Conservation (phyloP, 2,888 invertebrate genomes). For the Nemapogon koenigi region DNA sequence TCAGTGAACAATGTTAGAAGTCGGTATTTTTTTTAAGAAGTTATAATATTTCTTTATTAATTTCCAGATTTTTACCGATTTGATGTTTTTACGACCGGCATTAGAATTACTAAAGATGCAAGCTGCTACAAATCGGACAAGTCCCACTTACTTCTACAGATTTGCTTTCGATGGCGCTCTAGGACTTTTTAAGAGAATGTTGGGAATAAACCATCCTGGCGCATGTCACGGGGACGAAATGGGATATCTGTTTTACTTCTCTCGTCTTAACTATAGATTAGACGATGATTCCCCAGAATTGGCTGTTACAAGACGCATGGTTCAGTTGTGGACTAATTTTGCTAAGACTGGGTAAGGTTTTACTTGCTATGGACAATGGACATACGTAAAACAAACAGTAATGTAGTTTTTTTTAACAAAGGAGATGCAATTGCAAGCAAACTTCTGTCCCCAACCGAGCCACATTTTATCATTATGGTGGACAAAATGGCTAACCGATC, state of each 20-base stretch:
- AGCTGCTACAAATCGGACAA: constrained; percentile 39
- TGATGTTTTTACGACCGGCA: constrained; percentile 68
- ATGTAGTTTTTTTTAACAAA: no score
- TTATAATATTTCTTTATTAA: constrained; percentile 9
- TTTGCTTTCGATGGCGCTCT: constrained; percentile 69
- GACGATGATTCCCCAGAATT: constrained; percentile 66
- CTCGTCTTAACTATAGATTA: constrained; percentile 65
- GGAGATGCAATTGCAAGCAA: no score
- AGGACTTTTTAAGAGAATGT: constrained; percentile 68
- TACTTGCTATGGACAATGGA: no score
- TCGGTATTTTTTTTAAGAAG: no score
- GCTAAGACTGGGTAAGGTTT: constrained; percentile 66
- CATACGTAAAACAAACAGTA: no score
- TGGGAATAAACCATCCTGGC: constrained; percentile 65
- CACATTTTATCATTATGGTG: no score
- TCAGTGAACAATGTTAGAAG: no score
- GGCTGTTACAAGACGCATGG: constrained; percentile 64
- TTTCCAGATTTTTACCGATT: constrained; percentile 65
- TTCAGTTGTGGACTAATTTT: constrained; percentile 71
- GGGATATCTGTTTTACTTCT: constrained; percentile 70
- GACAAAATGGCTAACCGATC: no score
- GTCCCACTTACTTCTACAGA: constrained; percentile 66
- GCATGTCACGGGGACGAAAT: constrained; percentile 71
- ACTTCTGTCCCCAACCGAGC: no score
- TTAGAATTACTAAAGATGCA: constrained; percentile 57